Base-by-base conservation (phyloP, 2,797 vertebrate genomes). In the Gallirallus australis region DNA sequence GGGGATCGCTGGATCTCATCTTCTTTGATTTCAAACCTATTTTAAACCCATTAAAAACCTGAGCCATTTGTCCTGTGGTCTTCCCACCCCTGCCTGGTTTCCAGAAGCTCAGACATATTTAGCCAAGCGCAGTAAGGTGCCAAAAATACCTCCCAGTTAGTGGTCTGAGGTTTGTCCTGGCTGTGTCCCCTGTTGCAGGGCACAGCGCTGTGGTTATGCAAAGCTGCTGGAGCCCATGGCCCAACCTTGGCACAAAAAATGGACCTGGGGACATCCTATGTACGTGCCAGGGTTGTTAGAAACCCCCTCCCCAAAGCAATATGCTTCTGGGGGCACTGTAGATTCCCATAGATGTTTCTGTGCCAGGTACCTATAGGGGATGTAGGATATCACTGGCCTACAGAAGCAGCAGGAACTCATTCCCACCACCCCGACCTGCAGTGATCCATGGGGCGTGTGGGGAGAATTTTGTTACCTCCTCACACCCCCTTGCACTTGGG, bases 11-110 rank as follows among this genome's bases (percentile, higher is more conserved):
- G 86, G 54, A 77, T 90, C 63, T 84, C 77, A 72, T 86, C 88
- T 85, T 87, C 89, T 96, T 92, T 94, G 86, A 95, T 90, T 86
- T 95, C 80, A 96, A 81, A 94, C 66, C 66, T 83, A 76, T 94
- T 90, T 94, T 80, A 95, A 94, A 82, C 42, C 25, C 56, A 63
- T 82, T 93, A 89, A 89, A 91, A 89, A 48, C 4, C 52, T 27
- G 37, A 89, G 42, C 60, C 4, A 0, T 59, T 84, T 89, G 77
- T 92, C 83, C 80, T 93, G 63, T 60, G 50, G 52, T 60, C 39
- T 70, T 84, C 39, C 52, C 23, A 11, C n/a, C 92, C 52, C 48
- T 92, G 81, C 59, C 83, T 82, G 63, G 27, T 65, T 90, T 90
- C 86, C 90, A 89, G 83, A 84, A 84, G n/a, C 73, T 79, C 27